These are phyloP conservation scores for Nyctibius bracteatus DNA, from an alignment of 2,113 vertebrate species.

Conservation along the genomic window DNA sequence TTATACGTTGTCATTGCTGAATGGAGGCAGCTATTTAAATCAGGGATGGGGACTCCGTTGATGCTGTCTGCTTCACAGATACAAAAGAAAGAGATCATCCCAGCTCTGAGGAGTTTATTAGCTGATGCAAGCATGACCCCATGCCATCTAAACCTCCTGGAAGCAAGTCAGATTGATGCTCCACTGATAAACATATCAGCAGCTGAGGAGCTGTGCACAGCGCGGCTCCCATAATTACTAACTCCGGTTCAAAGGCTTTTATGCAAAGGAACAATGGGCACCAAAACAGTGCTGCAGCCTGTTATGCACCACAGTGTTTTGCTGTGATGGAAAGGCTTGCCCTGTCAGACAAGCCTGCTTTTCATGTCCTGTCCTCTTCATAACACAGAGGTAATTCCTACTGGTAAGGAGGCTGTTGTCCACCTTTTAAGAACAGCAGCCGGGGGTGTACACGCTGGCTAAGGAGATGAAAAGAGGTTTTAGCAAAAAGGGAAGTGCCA, in stretches of 20 bases:
- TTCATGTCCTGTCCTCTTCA: not conserved
- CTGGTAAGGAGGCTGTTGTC: not conserved
- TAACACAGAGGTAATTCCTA: not conserved
- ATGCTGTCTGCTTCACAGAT: not conserved
- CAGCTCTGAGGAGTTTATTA: not conserved
- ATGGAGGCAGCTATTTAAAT: not conserved
- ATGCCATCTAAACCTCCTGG: slow-evolving; percentile 11
- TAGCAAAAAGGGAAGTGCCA: not conserved
- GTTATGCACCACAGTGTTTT: not conserved
- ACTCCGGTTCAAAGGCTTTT: slow-evolving; percentile 45
- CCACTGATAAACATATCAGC: slow-evolving; percentile 25
- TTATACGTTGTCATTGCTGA: not conserved
- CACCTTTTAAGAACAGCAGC: not conserved
- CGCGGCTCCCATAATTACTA: slow-evolving; percentile 20
- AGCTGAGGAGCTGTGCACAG: slow-evolving; percentile 35
- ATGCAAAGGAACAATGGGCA: slow-evolving; percentile 45
- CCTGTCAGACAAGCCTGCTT: slow-evolving; percentile 2
- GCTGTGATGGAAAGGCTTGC: not conserved
- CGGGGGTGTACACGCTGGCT: not conserved
- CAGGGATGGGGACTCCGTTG: not conserved
- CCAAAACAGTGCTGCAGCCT: slow-evolving; percentile 21
- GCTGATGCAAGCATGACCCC: slow-evolving; percentile 39
- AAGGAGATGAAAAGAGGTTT: not conserved
- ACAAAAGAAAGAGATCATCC: not conserved
- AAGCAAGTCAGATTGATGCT: slow-evolving; percentile 43